These are phyloP conservation scores for Drosophila ironensis DNA, from an alignment of 1,140 invertebrate species.

Conservation along the genomic window DNA sequence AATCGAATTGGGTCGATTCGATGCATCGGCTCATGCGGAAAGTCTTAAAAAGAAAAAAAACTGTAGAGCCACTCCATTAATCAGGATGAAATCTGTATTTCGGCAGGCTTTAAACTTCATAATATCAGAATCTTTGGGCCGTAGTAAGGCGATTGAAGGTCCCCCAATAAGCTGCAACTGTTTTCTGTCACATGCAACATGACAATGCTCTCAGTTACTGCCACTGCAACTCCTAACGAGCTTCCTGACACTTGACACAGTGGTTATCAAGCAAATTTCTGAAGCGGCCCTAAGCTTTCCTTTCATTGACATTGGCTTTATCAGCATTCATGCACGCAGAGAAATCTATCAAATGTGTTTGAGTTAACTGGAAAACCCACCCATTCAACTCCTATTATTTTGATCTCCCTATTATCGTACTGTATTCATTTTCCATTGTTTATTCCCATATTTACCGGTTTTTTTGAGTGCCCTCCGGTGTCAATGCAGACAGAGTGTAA, in stretches of 20 bases:
- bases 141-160: neutral
- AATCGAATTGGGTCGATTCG: conserved; percentile 26
- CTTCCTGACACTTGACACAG: conserved; percentile 28
- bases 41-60: conserved; percentile 10
- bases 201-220: conserved; percentile 30
- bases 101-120: neutral
- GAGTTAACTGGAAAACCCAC: neutral
- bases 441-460: no score
- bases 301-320: conserved; percentile 48
- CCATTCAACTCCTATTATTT: no score
- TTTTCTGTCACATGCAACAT: conserved; percentile 47
- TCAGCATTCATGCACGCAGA: conserved; percentile 9
- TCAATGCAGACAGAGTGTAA: conserved; percentile 19
- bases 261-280: conserved; percentile 29
- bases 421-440: no score
- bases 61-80: conserved; percentile 42
- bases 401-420: no score
- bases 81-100: conserved; percentile 19
- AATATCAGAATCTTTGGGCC: neutral
- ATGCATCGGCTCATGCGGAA: conserved; percentile 34
- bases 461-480: conserved; percentile 14
- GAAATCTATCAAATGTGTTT: neutral
- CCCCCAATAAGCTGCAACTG: conserved; percentile 19
- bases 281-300: conserved; percentile 31
- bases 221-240: neutral